Percentiles rank a stretch among this genome's conserved stretches.
Conservation (phyloP, 2,113 vertebrate species). For the Dipodomys stephensi region DNA sequence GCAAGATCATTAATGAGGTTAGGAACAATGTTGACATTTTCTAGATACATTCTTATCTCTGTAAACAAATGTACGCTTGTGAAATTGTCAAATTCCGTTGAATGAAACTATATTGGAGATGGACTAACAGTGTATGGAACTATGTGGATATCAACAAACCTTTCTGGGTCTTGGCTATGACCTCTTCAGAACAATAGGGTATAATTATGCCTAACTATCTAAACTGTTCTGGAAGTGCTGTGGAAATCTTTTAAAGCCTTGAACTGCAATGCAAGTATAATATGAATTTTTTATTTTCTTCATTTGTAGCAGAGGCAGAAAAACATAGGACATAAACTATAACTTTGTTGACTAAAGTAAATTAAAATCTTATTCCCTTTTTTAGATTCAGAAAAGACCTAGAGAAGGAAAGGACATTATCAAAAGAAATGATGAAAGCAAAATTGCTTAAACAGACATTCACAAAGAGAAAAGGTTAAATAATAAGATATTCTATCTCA, state of each 20-base stretch:
- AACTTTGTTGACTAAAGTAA: slow-evolving; percentile 19
- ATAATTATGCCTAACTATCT: neutral
- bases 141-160: neutral
- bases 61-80: neutral
- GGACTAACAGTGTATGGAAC: neutral
- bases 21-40: neutral
- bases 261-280: neutral
- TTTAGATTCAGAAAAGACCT: slow-evolving; percentile 48
- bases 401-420: slow-evolving; percentile 48
- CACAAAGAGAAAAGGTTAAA: slow-evolving; percentile 33
- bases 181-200: neutral
- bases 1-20: neutral
- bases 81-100: neutral
- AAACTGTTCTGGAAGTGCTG: slow-evolving; percentile 10
- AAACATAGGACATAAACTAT: neutral
- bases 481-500: neutral
- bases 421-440: slow-evolving; percentile 20
- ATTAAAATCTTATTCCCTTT: neutral
- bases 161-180: neutral
- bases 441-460: neutral
- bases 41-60: neutral
- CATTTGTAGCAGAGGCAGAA: slow-evolving; percentile 3
- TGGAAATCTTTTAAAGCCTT: slow-evolving; percentile 52
- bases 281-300: neutral
- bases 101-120: neutral